Evolutionary conservation across 2,888 invertebrate genomes (phyloP).

Genomic region (Pristionchus fissidentatus): DNA sequence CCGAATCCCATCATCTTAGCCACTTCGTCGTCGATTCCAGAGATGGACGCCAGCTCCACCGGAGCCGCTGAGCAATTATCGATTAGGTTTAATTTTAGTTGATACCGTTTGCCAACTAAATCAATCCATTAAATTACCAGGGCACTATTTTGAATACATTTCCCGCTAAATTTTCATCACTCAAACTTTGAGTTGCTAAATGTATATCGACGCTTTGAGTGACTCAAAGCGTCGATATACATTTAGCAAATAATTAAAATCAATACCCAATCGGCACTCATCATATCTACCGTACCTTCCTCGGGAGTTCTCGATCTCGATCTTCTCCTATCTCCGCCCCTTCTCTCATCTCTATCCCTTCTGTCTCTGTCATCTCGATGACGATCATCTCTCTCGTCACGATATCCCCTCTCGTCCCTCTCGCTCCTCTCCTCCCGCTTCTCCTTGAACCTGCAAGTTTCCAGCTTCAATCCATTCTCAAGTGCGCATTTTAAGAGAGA

Average conservation of each 20-base stretch:
- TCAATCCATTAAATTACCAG: not conserved
- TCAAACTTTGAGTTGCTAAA: no score
- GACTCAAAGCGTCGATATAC: no score
- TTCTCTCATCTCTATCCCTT: slow-evolving; percentile 46
- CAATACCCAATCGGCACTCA: not conserved
- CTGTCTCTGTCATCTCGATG: slow-evolving; percentile 52
- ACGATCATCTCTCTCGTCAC: slow-evolving; percentile 49
- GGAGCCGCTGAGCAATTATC: slow-evolving; percentile 29
- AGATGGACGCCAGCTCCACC: slow-evolving; percentile 53
- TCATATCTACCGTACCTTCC: not conserved
- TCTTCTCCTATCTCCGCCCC: slow-evolving; percentile 49
- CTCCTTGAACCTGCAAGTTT: slow-evolving; percentile 51
- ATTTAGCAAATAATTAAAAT: not conserved
- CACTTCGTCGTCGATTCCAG: slow-evolving; percentile 68
- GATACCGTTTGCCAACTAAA: not conserved
- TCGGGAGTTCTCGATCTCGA: slow-evolving; percentile 30
- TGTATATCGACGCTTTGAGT: no score
- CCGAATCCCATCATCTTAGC: slow-evolving; percentile 90
- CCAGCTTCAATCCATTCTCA: no score
- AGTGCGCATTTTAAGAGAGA: no score
- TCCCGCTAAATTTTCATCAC: no score
- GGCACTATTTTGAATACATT: not conserved
- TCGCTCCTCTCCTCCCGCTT: slow-evolving; percentile 52
- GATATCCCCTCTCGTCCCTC: slow-evolving; percentile 49
- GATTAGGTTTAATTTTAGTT: not conserved